Percentiles rank a stretch among this genome's conserved stretches.
Evolutionary conservation across 1,140 invertebrate genomes (phyloP).

Genomic region (Rhopalosiphum maidis): DNA sequence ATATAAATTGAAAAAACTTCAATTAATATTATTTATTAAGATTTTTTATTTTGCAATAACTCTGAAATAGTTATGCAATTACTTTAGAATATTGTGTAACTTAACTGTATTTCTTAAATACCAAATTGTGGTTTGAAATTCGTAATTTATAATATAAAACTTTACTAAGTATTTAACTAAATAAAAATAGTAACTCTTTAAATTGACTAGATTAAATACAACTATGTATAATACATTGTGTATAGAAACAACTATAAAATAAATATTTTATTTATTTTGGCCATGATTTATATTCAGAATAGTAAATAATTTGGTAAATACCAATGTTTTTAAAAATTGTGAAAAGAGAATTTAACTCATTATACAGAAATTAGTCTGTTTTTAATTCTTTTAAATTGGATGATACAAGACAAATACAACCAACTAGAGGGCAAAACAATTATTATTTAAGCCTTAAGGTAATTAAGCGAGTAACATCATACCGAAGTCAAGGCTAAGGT

Average conservation of each 20-base stretch:
- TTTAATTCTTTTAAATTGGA: not conserved
- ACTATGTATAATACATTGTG: not conserved
- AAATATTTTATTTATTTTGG: too few species aligned
- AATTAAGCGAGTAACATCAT: slow-evolving; percentile 58
- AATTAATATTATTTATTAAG: not conserved
- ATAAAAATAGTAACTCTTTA: not conserved
- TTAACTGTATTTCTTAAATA: not conserved
- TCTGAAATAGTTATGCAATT: not conserved
- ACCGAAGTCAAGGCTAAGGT: slow-evolving; percentile 79
- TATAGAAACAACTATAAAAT: not conserved
- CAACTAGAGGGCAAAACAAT: not conserved
- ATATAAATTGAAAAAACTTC: not conserved
- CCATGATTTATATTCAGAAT: not conserved
- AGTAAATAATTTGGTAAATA: too few species aligned
- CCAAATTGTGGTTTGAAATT: not conserved
- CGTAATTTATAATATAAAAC: not conserved
- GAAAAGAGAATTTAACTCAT: too few species aligned
- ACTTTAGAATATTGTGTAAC: not conserved
- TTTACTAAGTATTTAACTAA: not conserved
- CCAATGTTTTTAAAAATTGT: too few species aligned
- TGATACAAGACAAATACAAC: not conserved
- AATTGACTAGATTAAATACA: not conserved
- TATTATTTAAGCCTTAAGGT: not conserved
- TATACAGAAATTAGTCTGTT: too few species aligned
- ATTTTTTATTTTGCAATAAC: not conserved